Base-by-base conservation (phyloP, 2,113 vertebrate genomes). In the Engraulis encrasicolus region DNA sequence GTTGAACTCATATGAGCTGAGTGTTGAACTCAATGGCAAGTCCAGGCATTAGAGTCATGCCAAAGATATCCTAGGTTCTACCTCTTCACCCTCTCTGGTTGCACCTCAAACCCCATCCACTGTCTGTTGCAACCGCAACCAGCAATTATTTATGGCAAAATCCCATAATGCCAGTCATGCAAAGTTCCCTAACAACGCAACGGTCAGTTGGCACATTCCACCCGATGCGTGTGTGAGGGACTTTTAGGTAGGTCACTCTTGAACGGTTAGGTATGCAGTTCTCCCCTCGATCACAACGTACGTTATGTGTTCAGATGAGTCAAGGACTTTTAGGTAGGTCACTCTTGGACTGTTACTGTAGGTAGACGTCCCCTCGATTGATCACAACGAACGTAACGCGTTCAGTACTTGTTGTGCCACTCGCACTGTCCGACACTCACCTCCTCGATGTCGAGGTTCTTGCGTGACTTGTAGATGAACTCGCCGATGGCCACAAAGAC, bases 401-500 rank as follows among this genome's bases (percentile, higher is more conserved):
- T 50, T 92, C 89, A 95, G 85, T 94, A 93, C 88, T 94, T 95
- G 89, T 95, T 94, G 91, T 95, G 95, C 93, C 92, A 94, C 81
- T 94, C 93, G 0, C 94, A 95, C 88, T 95, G 94, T 48, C 93
- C 92, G 0, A 94, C 87, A 83, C 97, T 95, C 92, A 99, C 98
- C 96, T 99, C 97, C 91, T 98, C 97, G n/a, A 96, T 93, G 89
- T 98, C 97, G 81, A 96, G 94, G 91, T 96, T 97, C 89, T 97
- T 97, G 86, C 96, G 95, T 37, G 98, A 97, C 92, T 97, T 98
- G 91, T 98, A 99, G 91, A 99, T 95, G 88, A 99, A 98, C 93
- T 99, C 98, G 66, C 98, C 98, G 79, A 99, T 97, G 81, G 98
- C 98, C 86, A 99, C 98, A 81, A 99, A 99, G n/a, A 99, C 97